Conservation (phyloP, 2,888 invertebrate species). For the Esperia sulphurella region DNA sequence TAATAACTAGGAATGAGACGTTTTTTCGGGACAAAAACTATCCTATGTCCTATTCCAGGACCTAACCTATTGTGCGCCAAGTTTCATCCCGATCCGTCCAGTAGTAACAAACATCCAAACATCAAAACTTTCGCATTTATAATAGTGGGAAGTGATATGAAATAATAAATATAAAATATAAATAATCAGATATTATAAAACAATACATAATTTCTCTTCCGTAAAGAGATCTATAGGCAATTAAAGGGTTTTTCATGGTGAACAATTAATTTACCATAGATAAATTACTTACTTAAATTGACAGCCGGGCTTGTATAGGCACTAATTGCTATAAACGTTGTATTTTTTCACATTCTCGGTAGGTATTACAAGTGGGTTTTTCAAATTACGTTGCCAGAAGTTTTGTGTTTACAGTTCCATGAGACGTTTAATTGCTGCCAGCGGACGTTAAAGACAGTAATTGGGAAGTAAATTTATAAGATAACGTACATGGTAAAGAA, state of each 20-base stretch:
- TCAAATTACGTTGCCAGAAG: slow-evolving; percentile 61
- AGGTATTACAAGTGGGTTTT: slow-evolving; percentile 50
- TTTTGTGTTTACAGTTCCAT: slow-evolving; percentile 73
- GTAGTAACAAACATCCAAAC: too few relatives aligned
- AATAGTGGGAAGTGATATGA: too few relatives aligned
- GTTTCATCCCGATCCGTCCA: too few relatives aligned
- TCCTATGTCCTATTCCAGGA: too few relatives aligned
- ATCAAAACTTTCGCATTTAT: too few relatives aligned
- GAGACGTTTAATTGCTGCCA: slow-evolving; percentile 67
- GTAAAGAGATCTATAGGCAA: slow-evolving; percentile 3
- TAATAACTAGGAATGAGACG: too few relatives aligned
- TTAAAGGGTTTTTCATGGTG: slow-evolving; percentile 11
- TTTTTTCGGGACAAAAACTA: too few relatives aligned
- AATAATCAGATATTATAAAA: too few relatives aligned
- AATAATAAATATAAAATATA: too few relatives aligned
- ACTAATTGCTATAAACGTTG: slow-evolving; percentile 70
- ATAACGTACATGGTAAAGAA: slow-evolving; percentile 39
- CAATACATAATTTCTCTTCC: too few relatives aligned
- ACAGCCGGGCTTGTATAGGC: slow-evolving; percentile 54
- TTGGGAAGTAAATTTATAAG: slow-evolving; percentile 64
- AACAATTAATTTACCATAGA: slow-evolving; percentile 47
- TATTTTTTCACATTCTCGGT: slow-evolving; percentile 67
- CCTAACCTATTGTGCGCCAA: too few relatives aligned
- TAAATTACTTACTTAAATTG: slow-evolving; percentile 62
- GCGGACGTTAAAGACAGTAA: slow-evolving; percentile 70